These are phyloP conservation scores for Paratilapia polleni DNA, from an alignment of 2,113 vertebrate genomes.

Conservation along the genomic window DNA sequence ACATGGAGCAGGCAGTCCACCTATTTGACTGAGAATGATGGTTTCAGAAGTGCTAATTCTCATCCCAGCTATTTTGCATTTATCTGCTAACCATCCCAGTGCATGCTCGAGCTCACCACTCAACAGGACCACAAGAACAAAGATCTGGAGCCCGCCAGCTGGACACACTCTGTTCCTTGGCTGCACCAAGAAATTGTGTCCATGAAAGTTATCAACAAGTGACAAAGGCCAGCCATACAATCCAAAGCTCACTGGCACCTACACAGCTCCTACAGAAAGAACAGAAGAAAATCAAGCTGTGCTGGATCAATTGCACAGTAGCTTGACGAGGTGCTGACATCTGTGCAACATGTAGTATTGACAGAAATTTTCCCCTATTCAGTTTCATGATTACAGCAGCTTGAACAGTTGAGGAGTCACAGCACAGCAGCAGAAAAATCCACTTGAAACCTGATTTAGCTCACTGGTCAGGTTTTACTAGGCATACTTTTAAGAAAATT, in stretches of 20 bases:
- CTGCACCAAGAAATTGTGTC: not conserved
- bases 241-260: not conserved
- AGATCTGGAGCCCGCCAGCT: not conserved
- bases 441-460: slow-evolving; percentile 17
- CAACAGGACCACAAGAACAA: not conserved
- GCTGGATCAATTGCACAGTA: slow-evolving; percentile 7
- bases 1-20: not conserved
- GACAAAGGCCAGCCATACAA: not conserved
- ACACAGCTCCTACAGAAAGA: not conserved
- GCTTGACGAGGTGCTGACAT: slow-evolving; percentile 25
- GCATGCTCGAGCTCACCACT: not conserved
- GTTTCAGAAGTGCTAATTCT: not conserved
- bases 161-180: accelerated
- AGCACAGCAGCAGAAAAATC: slow-evolving; percentile 8
- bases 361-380: slow-evolving; percentile 22
- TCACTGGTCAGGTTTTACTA: slow-evolving; percentile 33
- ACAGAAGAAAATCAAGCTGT: not conserved
- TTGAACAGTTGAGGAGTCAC: slow-evolving; percentile 23
- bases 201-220: not conserved
- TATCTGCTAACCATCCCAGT: not conserved
- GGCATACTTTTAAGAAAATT: not conserved
- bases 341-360: slow-evolving; percentile 9
- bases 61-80: not conserved
- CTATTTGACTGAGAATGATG: not conserved
- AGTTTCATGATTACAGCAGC: slow-evolving; percentile 13